Base-by-base conservation (phyloP, 2,888 invertebrate species). In the Diploptera punctata region DNA sequence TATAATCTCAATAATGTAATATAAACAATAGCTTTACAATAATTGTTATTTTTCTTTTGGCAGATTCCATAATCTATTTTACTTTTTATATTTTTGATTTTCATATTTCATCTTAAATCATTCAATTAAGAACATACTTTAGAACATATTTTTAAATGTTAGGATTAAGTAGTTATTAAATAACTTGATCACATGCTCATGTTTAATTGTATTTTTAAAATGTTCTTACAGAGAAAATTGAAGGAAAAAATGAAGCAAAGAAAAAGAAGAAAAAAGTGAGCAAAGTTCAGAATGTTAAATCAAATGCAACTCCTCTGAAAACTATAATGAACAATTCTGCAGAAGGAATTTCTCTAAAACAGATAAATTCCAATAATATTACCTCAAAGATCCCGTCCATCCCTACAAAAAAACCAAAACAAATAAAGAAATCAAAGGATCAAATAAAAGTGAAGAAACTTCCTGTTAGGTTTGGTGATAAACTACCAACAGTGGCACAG, bases 341-440 rank as follows among this genome's bases (percentile, higher is more conserved):
- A 33, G 54, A 52, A 33, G 54, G 18, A 18, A 38, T 19, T 52
- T 16, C 33, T 24, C 19, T 21, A 33, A 68, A 44, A 13, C 21
- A 65, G 19, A 65, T 19, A 5, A 60, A 67, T 21, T 26, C 47
- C 33, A 31, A 44, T 44, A 16, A 9, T 26, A 21, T 21, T 70
- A 70, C 61, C 69, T 70, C 69, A 47, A 60, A 26, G 13, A 60
- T 54, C 52, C 68, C 68, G 68, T 68, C 69, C 44, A 61, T 10
- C 26, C 61, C 54, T 16, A 24, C 4, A 43, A 61, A 57, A 24
- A 57, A 38, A 26, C 21, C 68, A 13, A 68, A 52, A 43, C 31
- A 24, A 13, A 24, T 21, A 31, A 61, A 60, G 38, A 47, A 44
- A 61, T 44, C 69, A 31, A 61, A 60, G 31, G 33, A 21, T 2